Conservation (phyloP, 1,140 invertebrate species). For the Dinothrombium tinctorium region DNA sequence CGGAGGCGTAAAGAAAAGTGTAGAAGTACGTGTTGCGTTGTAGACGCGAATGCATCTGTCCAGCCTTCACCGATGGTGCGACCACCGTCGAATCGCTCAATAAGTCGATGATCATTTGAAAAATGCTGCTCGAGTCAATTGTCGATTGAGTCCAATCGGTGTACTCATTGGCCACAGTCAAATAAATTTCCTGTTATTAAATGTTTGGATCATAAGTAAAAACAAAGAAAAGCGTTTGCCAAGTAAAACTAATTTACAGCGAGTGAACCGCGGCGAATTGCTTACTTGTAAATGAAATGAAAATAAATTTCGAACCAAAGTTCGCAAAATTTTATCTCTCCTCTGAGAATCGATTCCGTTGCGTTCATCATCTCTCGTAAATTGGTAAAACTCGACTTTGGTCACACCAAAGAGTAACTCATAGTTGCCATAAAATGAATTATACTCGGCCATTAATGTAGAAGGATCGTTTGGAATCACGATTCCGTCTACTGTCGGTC, state of each 20-base stretch:
- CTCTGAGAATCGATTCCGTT: slow-evolving; percentile 26
- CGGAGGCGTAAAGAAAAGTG: slow-evolving; percentile 79
- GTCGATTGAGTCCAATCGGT: slow-evolving; percentile 85
- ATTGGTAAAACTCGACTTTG: background rate
- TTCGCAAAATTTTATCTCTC: slow-evolving; percentile 69
- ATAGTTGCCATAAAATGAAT: slow-evolving; percentile 30
- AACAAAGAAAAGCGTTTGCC: background rate
- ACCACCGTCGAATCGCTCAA: slow-evolving; percentile 79
- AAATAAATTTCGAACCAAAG: slow-evolving; percentile 46
- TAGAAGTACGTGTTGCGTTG: no score
- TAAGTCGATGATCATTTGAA: slow-evolving; percentile 76
- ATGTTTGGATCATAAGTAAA: slow-evolving; percentile 13
- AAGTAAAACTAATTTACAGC: background rate
- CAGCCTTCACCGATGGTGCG: slow-evolving; percentile 69
- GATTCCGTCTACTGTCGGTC: slow-evolving; percentile 45
- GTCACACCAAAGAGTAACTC: slow-evolving; percentile 75
- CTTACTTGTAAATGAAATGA: slow-evolving; percentile 15
- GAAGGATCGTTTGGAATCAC: slow-evolving; percentile 20
- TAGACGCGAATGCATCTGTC: slow-evolving; percentile 53
- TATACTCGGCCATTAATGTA: slow-evolving; percentile 9
- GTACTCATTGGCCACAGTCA: slow-evolving; percentile 89
- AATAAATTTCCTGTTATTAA: slow-evolving; percentile 82
- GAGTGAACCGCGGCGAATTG: background rate
- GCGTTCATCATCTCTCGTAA: background rate
- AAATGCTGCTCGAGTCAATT: slow-evolving; percentile 75